These are phyloP conservation scores for Megathymus violae DNA, from an alignment of 1,140 invertebrate species.

Conservation along the genomic window DNA sequence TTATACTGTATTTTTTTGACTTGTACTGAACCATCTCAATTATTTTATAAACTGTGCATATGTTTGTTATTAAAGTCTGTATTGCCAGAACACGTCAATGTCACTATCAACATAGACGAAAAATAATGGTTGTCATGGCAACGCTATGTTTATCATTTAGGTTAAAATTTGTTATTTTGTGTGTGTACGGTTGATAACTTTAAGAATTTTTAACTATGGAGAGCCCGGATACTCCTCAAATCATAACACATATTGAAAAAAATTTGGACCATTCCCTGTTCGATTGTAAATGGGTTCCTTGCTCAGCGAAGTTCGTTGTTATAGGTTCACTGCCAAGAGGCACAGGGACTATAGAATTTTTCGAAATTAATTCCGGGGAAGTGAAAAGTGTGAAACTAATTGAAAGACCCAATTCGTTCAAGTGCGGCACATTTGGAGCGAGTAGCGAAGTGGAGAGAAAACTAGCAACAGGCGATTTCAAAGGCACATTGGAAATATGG, in stretches of 20 bases:
- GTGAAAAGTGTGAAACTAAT: conserved; percentile 89
- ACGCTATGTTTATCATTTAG: conserved; percentile 19
- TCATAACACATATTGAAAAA: conserved; percentile 94
- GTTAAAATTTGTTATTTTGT: conserved; percentile 36
- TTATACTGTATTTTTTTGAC: no score
- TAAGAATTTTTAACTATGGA: conserved; percentile 64
- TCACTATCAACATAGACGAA: no score
- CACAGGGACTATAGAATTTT: conserved; percentile 94
- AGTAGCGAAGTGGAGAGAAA: conserved; percentile 90
- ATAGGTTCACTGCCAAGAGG: conserved; percentile 93
- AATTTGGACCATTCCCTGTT: conserved; percentile 93
- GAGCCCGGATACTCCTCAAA: conserved; percentile 92
- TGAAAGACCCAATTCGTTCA: conserved; percentile 92
- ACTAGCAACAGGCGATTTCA: conserved; percentile 96
- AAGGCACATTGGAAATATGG: conserved; percentile 94
- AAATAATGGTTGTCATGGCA: conserved; percentile 42
- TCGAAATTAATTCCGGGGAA: conserved; percentile 90
- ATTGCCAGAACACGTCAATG: no score
- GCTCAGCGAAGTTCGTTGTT: conserved; percentile 95
- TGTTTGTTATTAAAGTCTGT: no score
- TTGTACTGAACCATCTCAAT: no score
- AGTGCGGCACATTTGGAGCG: conserved; percentile 96
- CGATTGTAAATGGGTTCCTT: conserved; percentile 97
- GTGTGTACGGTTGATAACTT: conserved; percentile 28
- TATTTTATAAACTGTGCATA: no score